Percentiles rank a stretch among this genome's conserved stretches.
Evolutionary conservation across 2,113 vertebrate species (phyloP).

Genomic region (Blennius ocellaris): DNA sequence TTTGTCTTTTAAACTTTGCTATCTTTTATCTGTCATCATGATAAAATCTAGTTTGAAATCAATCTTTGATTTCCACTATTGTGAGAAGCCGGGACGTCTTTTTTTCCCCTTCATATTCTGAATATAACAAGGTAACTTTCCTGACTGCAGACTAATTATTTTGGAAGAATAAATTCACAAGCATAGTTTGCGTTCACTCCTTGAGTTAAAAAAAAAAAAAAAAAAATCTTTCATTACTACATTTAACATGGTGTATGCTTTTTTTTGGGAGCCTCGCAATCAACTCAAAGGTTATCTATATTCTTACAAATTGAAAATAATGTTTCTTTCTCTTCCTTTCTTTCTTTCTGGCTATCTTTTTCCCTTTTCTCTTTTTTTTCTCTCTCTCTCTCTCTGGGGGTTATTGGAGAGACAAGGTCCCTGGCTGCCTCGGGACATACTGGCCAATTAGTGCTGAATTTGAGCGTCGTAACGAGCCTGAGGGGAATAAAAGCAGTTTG

Average conservation of each 20-base stretch:
- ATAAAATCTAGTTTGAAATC: no score
- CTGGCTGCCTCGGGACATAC: slow-evolving; percentile 67
- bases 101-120: no score
- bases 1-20: slow-evolving; percentile 65
- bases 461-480: slow-evolving; percentile 71
- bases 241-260: slow-evolving; percentile 26
- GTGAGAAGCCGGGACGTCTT: no score
- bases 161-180: slow-evolving; percentile 9
- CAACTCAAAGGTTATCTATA: slow-evolving; percentile 56
- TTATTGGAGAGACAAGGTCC: slow-evolving; percentile 62
- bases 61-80: no score
- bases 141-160: neutral
- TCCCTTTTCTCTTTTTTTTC: neutral
- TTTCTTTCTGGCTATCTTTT: no score
- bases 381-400: slow-evolving; percentile 50
- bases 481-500: slow-evolving; percentile 74
- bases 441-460: slow-evolving; percentile 78
- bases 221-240: slow-evolving; percentile 19
- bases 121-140: no score
- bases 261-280: slow-evolving; percentile 46
- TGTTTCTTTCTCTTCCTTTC: no score
- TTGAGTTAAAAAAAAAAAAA: no score
- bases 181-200: slow-evolving; percentile 24
- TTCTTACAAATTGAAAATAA: slow-evolving; percentile 65
- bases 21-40: slow-evolving; percentile 47